Conservation (phyloP, 2,888 invertebrate genomes). For the Agonopterix arenella region DNA sequence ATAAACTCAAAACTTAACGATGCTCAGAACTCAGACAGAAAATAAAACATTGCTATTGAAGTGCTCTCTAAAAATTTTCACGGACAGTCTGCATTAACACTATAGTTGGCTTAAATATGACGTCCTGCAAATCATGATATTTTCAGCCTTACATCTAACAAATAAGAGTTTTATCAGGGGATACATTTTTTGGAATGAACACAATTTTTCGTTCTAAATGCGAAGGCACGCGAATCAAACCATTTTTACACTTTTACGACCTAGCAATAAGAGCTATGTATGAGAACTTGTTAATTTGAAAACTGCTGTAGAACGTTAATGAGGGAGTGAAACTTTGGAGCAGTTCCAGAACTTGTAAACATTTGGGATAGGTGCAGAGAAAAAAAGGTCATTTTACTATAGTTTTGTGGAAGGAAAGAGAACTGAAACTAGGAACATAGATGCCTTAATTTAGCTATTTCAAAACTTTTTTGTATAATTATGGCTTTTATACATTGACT, state of each 20-base stretch:
- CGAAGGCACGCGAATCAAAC: no score
- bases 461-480: no score
- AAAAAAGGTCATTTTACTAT: constrained; percentile 3
- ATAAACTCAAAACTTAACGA: constrained; percentile 66
- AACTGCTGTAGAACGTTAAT: constrained; percentile 34
- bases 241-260: no score
- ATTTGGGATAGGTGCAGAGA: constrained; percentile 1
- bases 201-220: no score
- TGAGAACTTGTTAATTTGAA: no score
- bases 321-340: constrained; percentile 66
- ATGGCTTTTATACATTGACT: no score
- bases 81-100: constrained; percentile 64
- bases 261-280: no score
- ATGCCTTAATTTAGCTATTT: no score
- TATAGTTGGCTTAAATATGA: constrained; percentile 14
- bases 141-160: no score
- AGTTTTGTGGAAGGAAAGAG: constrained; percentile 2
- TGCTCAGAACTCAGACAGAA: constrained; percentile 53
- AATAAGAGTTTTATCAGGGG: no score
- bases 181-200: no score
- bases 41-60: constrained; percentile 51
- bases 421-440: neutral
- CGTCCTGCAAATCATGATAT: no score
- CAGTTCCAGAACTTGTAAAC: constrained; percentile 59
- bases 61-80: constrained; percentile 61